Base-by-base conservation (phyloP, 2,113 vertebrate genomes). In the Antigone vipio region DNA sequence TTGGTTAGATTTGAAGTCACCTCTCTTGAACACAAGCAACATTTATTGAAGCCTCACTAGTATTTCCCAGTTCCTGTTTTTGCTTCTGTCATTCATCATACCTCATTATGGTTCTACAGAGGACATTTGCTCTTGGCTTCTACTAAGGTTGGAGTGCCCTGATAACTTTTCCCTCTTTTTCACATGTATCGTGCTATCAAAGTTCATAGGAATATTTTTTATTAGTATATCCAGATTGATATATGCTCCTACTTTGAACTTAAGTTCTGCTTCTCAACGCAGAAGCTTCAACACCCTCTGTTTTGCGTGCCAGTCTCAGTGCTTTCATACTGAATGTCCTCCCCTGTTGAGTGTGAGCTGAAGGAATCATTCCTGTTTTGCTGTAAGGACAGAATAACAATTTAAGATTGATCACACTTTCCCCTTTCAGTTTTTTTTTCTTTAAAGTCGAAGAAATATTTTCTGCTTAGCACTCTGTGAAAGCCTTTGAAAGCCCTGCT, bases 231-330 rank as follows among this genome's bases (percentile, higher is more conserved):
- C 16, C 11, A n/a, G 17, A 35, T 23, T 74, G 6, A 18, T 40
- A 38, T 27, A 17, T 7, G 6, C 4, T 75, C 8, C 29, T 78
- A 15, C 8, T 80, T 21, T 50, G 45, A 68, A 4, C 13, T 74
- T 56, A 56, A 34, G 6, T 40, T 91, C 10, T 59, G 10, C 8
- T 78, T 81, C 47, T 64, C 21, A 53, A 49, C 13, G 14, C 5
- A 12, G 11, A 85, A 50, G 4, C 22, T 74, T 77, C 27, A 60
- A 11, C 1, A 8, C 12, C 4, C 12, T 84, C 15, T 53, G 10
- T 45, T 73, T 15, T 60, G 3, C 1, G 0, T 69, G 9, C 3
- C 15, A 18, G 2, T 63, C 22, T 75, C 4, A 1, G 27, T 49
- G 23, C 8, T 59, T 77, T 79, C 44, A 16, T 56, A 18, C 6